Base-by-base conservation (phyloP, 2,113 vertebrate species). In the Heterocephalus glaber region DNA sequence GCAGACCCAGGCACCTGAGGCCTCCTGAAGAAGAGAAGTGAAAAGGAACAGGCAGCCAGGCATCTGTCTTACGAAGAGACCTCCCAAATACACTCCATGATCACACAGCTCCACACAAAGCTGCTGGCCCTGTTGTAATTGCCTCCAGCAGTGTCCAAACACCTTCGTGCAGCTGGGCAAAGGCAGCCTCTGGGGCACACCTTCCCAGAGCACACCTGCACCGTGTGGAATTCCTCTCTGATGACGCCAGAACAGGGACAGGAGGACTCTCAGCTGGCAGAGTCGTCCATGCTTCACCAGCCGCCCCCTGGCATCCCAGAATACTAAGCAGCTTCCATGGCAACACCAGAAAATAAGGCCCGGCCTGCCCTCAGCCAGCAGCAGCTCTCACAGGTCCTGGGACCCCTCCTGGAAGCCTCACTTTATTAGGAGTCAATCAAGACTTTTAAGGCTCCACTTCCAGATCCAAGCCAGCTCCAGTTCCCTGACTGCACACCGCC, bases 1-100 rank as follows among this genome's bases (percentile, higher is more conserved):
- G n/a, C 12, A 68, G 66, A 22, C 41, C 54, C 1, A 0, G 8
- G 80, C 17, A 65, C 30, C 0, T 17, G 6, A 65, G 3, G 61
- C 14, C 8, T 24, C 10, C 30, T 13, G 0, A 58, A 35, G 58
- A 84, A 77, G 68, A 94, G 33, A 20, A 74, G 14, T 22, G 26
- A 68, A 79, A 26, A 66, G 68, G 30, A 81, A 16, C 38, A 41
- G 58, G 77, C 1, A 47, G 70, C 22, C 52, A n/a, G 2, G 38
- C 22, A 24, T 28, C 70, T 63, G 56, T 56, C 61, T 66, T 47
- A 72, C 20, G 14, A 66, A 49, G 30, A 68, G 79, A 17, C 68
- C 41, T 17, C 76, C 58, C 74, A 66, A 54, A n/a, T 12, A 54
- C 0, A 4, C 8, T 3, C 9, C 44, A 30, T 2, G 63, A 60